phyloP scores from a whole-genome alignment of 2,797 vertebrate genomes.

The Sciurus carolinensis region DNA sequence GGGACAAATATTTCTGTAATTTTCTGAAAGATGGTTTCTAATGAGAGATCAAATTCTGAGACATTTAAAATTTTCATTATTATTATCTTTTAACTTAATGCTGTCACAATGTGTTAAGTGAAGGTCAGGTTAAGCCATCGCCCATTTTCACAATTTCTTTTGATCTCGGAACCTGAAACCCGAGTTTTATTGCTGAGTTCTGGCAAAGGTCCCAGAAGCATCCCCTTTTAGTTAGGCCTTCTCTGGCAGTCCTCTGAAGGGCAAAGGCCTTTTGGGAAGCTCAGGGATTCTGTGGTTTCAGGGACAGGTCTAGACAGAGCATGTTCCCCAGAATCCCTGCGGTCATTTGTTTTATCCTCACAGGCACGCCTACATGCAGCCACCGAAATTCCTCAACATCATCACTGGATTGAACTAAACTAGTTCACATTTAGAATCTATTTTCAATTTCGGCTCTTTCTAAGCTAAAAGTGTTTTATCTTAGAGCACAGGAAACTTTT shows the following conservation, averaged over 20 bases:
- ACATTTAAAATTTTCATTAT: constrained; percentile 12
- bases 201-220: background rate
- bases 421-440: background rate
- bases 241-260: background rate
- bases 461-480: background rate
- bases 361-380: background rate
- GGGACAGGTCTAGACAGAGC: background rate
- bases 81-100: background rate
- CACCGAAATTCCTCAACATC: background rate
- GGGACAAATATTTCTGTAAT: background rate
- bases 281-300: background rate
- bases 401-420: background rate
- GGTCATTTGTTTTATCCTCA: background rate
- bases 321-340: background rate
- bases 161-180: constrained; percentile 42
- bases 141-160: constrained; percentile 40
- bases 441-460: background rate
- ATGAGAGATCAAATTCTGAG: constrained; percentile 3
- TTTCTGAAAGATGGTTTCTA: constrained; percentile 33
- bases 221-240: background rate
- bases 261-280: constrained; percentile 44
- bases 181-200: background rate
- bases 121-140: constrained; percentile 19
- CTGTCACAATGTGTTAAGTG: background rate
- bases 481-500: constrained; percentile 27